These are phyloP conservation scores for Drosophila anomelani DNA, from an alignment of 2,888 invertebrate species.

Conservation along the genomic window DNA sequence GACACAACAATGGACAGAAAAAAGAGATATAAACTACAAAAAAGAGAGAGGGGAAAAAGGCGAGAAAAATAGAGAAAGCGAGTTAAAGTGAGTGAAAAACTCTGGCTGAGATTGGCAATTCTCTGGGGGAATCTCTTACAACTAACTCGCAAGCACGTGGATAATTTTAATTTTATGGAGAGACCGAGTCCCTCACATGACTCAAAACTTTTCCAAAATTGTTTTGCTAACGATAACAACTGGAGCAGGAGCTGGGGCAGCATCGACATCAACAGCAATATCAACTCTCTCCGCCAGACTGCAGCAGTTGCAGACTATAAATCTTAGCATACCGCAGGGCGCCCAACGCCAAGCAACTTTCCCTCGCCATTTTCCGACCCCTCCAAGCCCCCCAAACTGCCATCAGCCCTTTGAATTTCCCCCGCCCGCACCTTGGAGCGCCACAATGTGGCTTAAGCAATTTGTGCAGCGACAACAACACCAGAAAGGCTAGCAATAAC, in stretches of 20 bases:
- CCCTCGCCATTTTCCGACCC: slow-evolving; percentile 49
- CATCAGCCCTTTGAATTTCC: slow-evolving; percentile 27
- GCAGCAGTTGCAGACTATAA: slow-evolving; percentile 70
- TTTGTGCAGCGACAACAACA: slow-evolving; percentile 65
- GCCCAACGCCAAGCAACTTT: slow-evolving; percentile 59
- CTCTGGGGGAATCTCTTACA: slow-evolving; percentile 28
- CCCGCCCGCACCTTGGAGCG: slow-evolving; percentile 37
- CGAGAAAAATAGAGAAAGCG: background rate
- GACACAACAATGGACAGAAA: slow-evolving; percentile 18
- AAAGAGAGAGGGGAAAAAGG: background rate
- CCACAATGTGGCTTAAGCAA: slow-evolving; percentile 77
- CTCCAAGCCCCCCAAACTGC: background rate
- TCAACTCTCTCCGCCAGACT: slow-evolving; percentile 26
- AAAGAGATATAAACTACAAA: background rate
- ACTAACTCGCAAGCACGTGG: slow-evolving; percentile 66
- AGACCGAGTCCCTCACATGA: slow-evolving; percentile 52
- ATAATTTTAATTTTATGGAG: slow-evolving; percentile 75
- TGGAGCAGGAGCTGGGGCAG: slow-evolving; percentile 14
- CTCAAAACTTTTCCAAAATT: slow-evolving; percentile 70
- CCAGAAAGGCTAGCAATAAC: slow-evolving; percentile 34
- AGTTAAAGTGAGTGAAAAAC: slow-evolving; percentile 31
- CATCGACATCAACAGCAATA: slow-evolving; percentile 46
- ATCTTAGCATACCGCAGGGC: slow-evolving; percentile 76
- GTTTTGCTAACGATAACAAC: slow-evolving; percentile 63
- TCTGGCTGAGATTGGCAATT: slow-evolving; percentile 2